Evolutionary conservation across 2,888 invertebrate genomes (phyloP).

Genomic region (Drosophila mimetica): DNA sequence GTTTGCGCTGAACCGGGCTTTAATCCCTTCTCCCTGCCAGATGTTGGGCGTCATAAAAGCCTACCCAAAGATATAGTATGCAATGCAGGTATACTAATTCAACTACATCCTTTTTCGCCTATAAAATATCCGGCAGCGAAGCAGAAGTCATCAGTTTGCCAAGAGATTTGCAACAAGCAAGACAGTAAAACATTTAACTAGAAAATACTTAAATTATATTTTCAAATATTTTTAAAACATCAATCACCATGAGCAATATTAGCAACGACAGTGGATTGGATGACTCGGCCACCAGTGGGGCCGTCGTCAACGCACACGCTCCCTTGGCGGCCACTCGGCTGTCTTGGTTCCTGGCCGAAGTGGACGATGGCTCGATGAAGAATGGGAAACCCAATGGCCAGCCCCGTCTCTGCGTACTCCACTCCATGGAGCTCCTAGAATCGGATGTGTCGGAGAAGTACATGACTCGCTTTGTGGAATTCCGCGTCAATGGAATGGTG

Average conservation of each 20-base stretch:
- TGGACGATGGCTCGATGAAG: constrained; percentile 61
- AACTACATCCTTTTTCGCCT: not conserved
- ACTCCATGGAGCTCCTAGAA: constrained; percentile 77
- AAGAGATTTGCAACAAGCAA: constrained; percentile 26
- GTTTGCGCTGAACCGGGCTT: not conserved
- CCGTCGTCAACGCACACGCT: constrained; percentile 9
- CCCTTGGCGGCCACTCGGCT: constrained; percentile 56
- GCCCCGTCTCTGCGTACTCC: constrained; percentile 58
- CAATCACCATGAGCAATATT: constrained; percentile 56
- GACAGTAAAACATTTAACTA: not conserved
- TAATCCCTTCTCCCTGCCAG: not conserved
- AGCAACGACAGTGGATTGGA: constrained; percentile 70
- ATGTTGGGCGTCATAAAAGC: constrained; percentile 5
- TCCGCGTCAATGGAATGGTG: constrained; percentile 55
- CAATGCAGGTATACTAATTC: not conserved
- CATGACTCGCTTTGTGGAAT: constrained; percentile 63
- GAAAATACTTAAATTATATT: not conserved
- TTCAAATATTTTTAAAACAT: not conserved
- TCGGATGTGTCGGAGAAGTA: constrained; percentile 64
- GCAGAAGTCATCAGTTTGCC: constrained; percentile 49
- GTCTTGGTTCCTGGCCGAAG: constrained; percentile 79
- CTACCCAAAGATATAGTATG: not conserved
- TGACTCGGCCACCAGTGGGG: constrained; percentile 51
- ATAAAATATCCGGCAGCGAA: constrained; percentile 11
- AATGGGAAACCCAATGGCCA: constrained; percentile 45